Percentiles rank a stretch among this genome's conserved stretches.
These are phyloP conservation scores for Asarcornis scutulata DNA, from an alignment of 2,113 vertebrate species.

Conservation along the genomic window DNA sequence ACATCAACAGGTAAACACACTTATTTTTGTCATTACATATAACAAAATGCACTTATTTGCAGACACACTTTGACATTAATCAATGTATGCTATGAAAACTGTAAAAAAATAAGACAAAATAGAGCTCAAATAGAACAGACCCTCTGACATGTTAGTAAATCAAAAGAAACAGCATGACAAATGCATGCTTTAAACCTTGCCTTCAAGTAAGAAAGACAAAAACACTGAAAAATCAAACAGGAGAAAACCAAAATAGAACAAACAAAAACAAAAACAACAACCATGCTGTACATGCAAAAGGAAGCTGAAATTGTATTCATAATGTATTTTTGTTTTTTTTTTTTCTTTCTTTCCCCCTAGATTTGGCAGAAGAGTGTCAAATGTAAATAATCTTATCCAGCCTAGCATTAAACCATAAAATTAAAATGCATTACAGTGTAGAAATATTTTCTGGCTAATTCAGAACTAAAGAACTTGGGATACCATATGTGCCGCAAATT, in stretches of 20 bases:
- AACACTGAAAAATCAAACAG: neutral
- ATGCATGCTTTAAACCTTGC: neutral
- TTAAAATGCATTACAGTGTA: neutral
- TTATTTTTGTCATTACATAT: slow-evolving; percentile 1
- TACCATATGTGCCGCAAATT: neutral
- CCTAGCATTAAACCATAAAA: neutral
- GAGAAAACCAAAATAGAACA: neutral
- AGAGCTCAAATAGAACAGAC: slow-evolving; percentile 15
- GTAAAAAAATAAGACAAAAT: slow-evolving; percentile 29
- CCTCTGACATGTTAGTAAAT: slow-evolving; percentile 1
- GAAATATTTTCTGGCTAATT: neutral
- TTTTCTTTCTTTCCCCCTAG: neutral
- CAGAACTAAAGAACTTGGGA: neutral
- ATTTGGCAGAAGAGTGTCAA: neutral
- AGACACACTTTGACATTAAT: slow-evolving; percentile 25
- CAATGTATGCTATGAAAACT: slow-evolving; percentile 23
- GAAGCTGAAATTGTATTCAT: neutral
- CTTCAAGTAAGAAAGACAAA: neutral
- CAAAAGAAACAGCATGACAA: slow-evolving; percentile 44
- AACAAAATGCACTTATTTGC: slow-evolving; percentile 43
- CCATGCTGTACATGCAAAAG: neutral
- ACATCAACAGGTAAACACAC: neutral
- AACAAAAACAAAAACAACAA: no score
- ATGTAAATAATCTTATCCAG: neutral
- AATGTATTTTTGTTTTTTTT: neutral